Evolutionary conservation across 2,888 invertebrate species (phyloP).

Genomic region (Melanotus villosus): DNA sequence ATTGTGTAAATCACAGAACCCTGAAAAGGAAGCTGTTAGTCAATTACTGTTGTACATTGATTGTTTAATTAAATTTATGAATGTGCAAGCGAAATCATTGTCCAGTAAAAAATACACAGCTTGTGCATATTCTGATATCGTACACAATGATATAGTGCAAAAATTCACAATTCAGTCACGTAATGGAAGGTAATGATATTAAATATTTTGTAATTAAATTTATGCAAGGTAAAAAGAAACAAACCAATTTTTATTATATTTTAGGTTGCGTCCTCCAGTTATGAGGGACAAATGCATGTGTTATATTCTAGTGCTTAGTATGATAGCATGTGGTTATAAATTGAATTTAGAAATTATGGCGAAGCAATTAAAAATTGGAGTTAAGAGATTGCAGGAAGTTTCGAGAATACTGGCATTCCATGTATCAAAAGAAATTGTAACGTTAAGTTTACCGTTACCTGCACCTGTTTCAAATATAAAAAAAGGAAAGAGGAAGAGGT

Average conservation of each 20-base stretch:
- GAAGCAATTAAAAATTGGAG: too few relatives aligned
- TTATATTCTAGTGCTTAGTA: constrained; percentile 62
- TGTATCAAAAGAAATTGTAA: too few relatives aligned
- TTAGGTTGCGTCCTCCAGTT: constrained; percentile 60
- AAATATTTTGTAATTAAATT: too few relatives aligned
- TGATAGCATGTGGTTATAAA: constrained; percentile 60
- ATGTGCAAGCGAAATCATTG: constrained; percentile 55
- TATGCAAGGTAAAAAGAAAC: too few relatives aligned
- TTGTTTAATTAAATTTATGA: too few relatives aligned
- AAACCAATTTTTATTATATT: constrained; percentile 47
- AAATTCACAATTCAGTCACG: constrained; percentile 56
- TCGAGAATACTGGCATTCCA: constrained; percentile 61
- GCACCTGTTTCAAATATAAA: too few relatives aligned
- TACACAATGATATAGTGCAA: constrained; percentile 60
- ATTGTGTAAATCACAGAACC: too few relatives aligned
- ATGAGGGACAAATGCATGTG: constrained; percentile 65
- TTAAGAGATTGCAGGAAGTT: constrained; percentile 62
- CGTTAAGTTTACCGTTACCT: too few relatives aligned
- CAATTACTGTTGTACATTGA: too few relatives aligned
- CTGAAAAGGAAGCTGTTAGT: too few relatives aligned
- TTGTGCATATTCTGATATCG: constrained; percentile 59
- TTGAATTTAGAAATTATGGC: constrained; percentile 59
- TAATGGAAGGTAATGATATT: constrained; percentile 56
- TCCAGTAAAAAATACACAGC: constrained; percentile 55
- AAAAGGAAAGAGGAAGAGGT: too few relatives aligned